A percentile compares a stretch with the other conserved stretches of the same genome.
Conservation (phyloP, 1,140 invertebrate species). For the Amphibalanus amphitrite region DNA sequence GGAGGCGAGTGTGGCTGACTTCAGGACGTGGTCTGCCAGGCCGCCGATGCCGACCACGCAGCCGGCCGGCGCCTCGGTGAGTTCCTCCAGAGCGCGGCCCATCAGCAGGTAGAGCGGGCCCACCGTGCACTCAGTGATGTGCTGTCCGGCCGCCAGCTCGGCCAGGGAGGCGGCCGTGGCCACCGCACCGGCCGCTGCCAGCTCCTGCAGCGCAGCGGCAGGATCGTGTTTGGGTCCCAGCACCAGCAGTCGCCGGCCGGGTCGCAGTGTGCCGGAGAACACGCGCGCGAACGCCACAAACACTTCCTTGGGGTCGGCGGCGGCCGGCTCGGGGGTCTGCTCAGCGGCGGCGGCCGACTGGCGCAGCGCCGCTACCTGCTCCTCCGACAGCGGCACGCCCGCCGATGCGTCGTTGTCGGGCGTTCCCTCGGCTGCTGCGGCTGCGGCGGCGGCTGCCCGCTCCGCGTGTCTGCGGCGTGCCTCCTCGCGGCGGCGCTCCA, state of each 20-base stretch:
- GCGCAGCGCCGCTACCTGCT: slow-evolving; percentile 4
- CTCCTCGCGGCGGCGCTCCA: slow-evolving; percentile 46
- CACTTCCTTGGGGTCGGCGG: slow-evolving; percentile 16
- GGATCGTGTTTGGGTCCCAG: slow-evolving; percentile 83
- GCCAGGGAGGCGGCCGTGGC: slow-evolving; percentile 6
- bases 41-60: slow-evolving; percentile 80
- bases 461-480: slow-evolving; percentile 44
- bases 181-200: slow-evolving; percentile 7
- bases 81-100: slow-evolving; percentile 71
- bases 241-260: slow-evolving; percentile 61
- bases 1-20: slow-evolving; percentile 77
- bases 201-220: slow-evolving; percentile 29
- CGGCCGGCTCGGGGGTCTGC: background rate
- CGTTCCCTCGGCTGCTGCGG: background rate
- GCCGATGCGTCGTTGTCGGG: background rate
- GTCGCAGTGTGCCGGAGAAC: slow-evolving; percentile 68
- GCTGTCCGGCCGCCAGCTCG: slow-evolving; percentile 17
- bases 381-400: slow-evolving; percentile 7
- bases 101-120: slow-evolving; percentile 63
- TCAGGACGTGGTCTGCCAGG: slow-evolving; percentile 66
- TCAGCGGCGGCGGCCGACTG: background rate
- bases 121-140: slow-evolving; percentile 34
- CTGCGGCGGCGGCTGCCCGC: slow-evolving; percentile 14
- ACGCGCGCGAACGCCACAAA: slow-evolving; percentile 87
- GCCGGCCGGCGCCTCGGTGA: slow-evolving; percentile 66